Percentiles rank a stretch among this genome's conserved stretches.
Conservation (phyloP, 2,888 invertebrate genomes). For the Urechis unicinctus region DNA sequence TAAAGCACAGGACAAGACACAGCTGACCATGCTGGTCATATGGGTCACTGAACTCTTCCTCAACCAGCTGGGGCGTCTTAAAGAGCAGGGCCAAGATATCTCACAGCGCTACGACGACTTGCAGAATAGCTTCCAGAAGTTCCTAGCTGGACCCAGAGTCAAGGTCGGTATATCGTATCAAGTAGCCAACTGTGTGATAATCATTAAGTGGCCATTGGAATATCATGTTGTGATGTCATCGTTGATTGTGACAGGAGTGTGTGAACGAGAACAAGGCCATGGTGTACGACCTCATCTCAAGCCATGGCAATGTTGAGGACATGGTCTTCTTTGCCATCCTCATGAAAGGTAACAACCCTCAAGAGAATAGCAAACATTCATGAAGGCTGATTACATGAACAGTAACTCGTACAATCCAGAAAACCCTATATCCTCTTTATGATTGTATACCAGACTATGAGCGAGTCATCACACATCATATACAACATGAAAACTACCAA, state of each 20-base stretch:
- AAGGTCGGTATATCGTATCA: slow-evolving; percentile 23
- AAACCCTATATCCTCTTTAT: neutral
- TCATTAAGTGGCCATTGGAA: neutral
- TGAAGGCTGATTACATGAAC: neutral
- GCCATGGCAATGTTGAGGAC: slow-evolving; percentile 90
- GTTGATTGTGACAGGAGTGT: slow-evolving; percentile 57
- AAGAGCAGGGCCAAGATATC: slow-evolving; percentile 36
- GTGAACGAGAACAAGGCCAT: slow-evolving; percentile 74
- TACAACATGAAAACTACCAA: slow-evolving; percentile 64
- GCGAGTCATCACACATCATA: slow-evolving; percentile 80
- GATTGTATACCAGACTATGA: slow-evolving; percentile 65
- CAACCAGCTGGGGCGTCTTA: slow-evolving; percentile 74
- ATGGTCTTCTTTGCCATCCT: slow-evolving; percentile 78
- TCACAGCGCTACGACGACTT: slow-evolving; percentile 24
- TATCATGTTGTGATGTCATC: neutral
- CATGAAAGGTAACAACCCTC: slow-evolving; percentile 58
- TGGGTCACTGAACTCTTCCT: slow-evolving; percentile 92
- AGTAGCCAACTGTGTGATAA: neutral
- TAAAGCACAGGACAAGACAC: slow-evolving; percentile 65
- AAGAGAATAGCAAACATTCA: neutral
- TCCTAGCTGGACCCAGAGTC: slow-evolving; percentile 31
- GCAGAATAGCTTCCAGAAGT: slow-evolving; percentile 39
- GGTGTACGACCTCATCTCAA: slow-evolving; percentile 83
- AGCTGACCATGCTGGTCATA: slow-evolving; percentile 84
- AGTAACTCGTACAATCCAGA: neutral